Conservation (phyloP, 2,888 invertebrate species). For the Cerastoderma edule region DNA sequence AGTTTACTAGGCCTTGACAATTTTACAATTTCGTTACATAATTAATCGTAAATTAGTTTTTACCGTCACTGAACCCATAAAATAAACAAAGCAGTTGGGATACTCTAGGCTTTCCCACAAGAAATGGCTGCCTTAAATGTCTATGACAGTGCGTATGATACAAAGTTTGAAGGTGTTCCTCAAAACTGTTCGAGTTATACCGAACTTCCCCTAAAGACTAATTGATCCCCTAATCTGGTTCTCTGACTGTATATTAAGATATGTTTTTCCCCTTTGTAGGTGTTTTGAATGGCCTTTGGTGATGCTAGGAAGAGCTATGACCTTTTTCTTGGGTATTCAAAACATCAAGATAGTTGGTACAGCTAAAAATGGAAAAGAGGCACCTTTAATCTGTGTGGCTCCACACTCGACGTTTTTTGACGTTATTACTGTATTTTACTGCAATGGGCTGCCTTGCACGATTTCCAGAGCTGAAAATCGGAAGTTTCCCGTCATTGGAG, state of each 20-base stretch:
- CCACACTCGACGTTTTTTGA: slow-evolving; percentile 97
- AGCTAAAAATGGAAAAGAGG: slow-evolving; percentile 61
- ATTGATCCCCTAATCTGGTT: background rate
- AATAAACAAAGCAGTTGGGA: no score
- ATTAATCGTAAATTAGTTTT: no score
- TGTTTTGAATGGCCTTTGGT: slow-evolving; percentile 53
- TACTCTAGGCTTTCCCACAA: no score
- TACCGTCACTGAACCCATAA: no score
- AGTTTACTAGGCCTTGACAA: no score
- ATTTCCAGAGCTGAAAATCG: slow-evolving; percentile 72
- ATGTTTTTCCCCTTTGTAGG: slow-evolving; percentile 53
- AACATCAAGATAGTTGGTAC: slow-evolving; percentile 68
- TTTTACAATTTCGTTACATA: no score
- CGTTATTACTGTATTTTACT: slow-evolving; percentile 84
- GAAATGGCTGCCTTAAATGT: no score
- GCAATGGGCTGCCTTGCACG: slow-evolving; percentile 63
- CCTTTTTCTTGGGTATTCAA: slow-evolving; percentile 72
- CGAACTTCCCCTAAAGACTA: no score
- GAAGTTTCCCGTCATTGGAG: slow-evolving; percentile 69
- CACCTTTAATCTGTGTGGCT: slow-evolving; percentile 90
- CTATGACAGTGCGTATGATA: no score
- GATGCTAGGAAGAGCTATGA: slow-evolving; percentile 64
- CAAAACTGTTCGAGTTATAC: no score
- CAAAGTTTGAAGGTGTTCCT: no score
- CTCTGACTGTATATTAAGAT: no score